Evolutionary conservation across 37 sponge, comb jelly and placozoan genomes (phyloP), one percentile per base, ranked within the genome.

Genomic region (Chondrosia reniformis): DNA sequence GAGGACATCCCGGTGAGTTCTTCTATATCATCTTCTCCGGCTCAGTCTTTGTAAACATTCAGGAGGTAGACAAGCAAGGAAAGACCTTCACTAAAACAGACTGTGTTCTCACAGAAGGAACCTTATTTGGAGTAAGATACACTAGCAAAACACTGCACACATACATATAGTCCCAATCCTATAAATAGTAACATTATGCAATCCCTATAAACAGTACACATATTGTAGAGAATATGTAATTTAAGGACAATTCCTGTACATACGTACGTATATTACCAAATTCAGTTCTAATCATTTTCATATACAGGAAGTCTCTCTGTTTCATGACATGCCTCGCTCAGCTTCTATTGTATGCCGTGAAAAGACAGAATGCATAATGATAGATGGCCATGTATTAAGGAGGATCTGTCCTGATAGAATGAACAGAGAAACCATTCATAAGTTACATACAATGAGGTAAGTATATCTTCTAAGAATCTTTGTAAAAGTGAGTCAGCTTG

Each of bases 1-100:
- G 31, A 1, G 88, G 88, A 8, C 88, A 88, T 56, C 66, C 57
- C 21, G 55, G 80, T 2, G 5, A 33, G 10, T 78, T 41, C 58
- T 71, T 33, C 66, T 88, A 88, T 37, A 46, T 88, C 37, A 36
- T 88, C 65, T 73, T 83, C 55, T 79, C 80, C 36, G 88, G 88
- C 22, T 83, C 84, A 32, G 79, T 83, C 25, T 78, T 76, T 76
- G 80, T 88, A 34, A 83, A 77, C 80, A 88, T 88, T 31, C 45
- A 46, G 76, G 76, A 44, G 57, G 63, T 57, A 54, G 67, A 78
- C 19, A 76, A 62, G 55, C 84, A 67, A 28, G 79, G 36, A 49
- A 75, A 56, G 41, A 42, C 32, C 55, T 83, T 27, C 57, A 74
- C 54, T 34, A 33, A 52, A 32, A 74, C 55, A 49, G 46, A 74